Percentiles rank a stretch among this genome's conserved stretches.
Conservation (phyloP, 2,113 vertebrate species). For the Limnothrissa miodon region DNA sequence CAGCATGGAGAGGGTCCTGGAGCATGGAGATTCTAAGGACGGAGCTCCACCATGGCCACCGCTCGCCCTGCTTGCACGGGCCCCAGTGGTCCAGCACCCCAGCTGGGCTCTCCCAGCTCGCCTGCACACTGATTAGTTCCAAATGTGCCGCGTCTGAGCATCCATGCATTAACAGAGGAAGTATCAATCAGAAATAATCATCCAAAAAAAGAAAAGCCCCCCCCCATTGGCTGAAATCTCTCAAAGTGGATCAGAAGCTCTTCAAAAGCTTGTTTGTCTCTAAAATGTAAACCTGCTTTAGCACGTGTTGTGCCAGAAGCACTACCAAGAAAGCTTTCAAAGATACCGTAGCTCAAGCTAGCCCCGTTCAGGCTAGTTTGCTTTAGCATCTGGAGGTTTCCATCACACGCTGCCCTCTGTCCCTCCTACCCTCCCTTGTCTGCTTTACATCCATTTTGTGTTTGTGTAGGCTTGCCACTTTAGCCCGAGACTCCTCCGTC, state of each 20-base stretch:
- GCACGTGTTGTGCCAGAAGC: neutral
- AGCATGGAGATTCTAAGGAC: slow-evolving; percentile 25
- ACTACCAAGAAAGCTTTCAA: neutral
- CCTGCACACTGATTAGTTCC: slow-evolving; percentile 48
- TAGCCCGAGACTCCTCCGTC: neutral
- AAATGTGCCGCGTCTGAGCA: slow-evolving; percentile 43
- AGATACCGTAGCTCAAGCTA: neutral
- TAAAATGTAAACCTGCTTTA: neutral
- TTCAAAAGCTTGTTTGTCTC: slow-evolving; percentile 3
- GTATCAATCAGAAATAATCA: slow-evolving; percentile 39
- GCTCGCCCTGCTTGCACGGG: neutral
- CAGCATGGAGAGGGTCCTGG: slow-evolving; percentile 36
- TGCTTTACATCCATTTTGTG: neutral
- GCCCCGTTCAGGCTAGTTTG: neutral
- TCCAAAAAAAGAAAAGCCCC: neutral
- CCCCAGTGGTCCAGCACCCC: neutral
- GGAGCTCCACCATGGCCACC: neutral
- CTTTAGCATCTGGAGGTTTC: neutral
- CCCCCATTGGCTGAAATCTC: neutral
- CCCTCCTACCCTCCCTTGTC: neutral
- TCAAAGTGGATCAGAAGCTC: neutral
- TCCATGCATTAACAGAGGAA: slow-evolving; percentile 29
- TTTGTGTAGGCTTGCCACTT: slow-evolving; percentile 13
- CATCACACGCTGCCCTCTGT: neutral
- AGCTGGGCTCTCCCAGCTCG: slow-evolving; percentile 26